Conservation (phyloP, 2,888 invertebrate genomes). For the Carabus problematicus region DNA sequence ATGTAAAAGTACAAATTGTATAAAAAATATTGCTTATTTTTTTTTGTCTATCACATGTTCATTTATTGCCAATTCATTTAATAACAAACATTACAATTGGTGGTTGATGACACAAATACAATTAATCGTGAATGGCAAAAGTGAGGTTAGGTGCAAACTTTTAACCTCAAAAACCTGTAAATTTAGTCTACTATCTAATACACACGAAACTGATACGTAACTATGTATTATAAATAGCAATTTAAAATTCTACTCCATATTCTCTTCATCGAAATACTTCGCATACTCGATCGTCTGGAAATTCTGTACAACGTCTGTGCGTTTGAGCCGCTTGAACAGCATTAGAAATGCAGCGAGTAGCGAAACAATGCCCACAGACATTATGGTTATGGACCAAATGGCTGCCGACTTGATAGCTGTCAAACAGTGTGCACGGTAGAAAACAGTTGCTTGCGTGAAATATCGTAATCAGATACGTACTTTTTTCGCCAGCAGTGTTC, state of each 20-base stretch:
- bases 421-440: neutral
- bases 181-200: too few species aligned
- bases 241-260: constrained; percentile 21
- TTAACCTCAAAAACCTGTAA: too few species aligned
- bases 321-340: constrained; percentile 18
- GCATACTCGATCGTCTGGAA: constrained; percentile 35
- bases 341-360: constrained; percentile 30
- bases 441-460: neutral
- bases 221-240: too few species aligned
- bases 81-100: too few species aligned
- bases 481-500: constrained; percentile 10
- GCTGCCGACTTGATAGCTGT: constrained; percentile 30
- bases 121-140: too few species aligned
- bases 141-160: too few species aligned
- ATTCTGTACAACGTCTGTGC: constrained; percentile 32
- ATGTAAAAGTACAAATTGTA: too few species aligned
- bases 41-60: too few species aligned
- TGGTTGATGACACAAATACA: too few species aligned
- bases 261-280: constrained; percentile 31
- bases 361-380: constrained; percentile 26
- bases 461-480: constrained; percentile 9
- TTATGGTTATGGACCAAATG: constrained; percentile 32
- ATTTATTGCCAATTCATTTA: too few species aligned
- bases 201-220: too few species aligned
- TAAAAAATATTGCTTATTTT: too few species aligned